A percentile compares a stretch with the other conserved stretches of the same genome.
Conservation (phyloP, 2,797 vertebrate species). For the Microctenopoma stevenorrisi region DNA sequence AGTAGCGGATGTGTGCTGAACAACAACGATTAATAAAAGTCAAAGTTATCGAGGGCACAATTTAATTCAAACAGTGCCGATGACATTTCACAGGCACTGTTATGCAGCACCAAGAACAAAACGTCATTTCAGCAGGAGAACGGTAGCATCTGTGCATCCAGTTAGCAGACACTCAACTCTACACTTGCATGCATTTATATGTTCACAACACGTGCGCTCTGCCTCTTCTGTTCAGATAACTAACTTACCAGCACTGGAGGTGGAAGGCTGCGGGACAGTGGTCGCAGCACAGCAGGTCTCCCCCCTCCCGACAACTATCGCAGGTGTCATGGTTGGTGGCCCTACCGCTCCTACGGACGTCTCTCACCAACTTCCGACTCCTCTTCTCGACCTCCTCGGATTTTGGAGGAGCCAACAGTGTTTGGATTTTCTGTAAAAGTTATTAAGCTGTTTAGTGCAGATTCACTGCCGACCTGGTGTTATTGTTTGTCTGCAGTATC, state of each 20-base stretch:
- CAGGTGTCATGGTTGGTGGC: slow-evolving; percentile 98
- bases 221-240: not conserved
- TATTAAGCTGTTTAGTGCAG: slow-evolving; percentile 5
- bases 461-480: too few relatives aligned
- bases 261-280: slow-evolving; percentile 98
- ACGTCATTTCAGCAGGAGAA: not conserved
- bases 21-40: not conserved
- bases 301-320: slow-evolving; percentile 97
- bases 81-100: not conserved
- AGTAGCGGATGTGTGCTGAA: not conserved
- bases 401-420: slow-evolving; percentile 95
- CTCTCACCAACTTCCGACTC: slow-evolving; percentile 92
- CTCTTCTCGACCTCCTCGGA: slow-evolving; percentile 94
- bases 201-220: not conserved
- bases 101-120: not conserved
- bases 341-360: slow-evolving; percentile 92
- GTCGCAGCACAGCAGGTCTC: slow-evolving; percentile 95
- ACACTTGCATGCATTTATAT: not conserved
- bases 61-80: not conserved
- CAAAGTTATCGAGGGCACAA: too few relatives aligned
- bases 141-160: not conserved
- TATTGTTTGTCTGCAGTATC: not conserved
- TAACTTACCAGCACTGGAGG: slow-evolving; percentile 93
- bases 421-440: slow-evolving; percentile 93
- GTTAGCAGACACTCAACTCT: not conserved